Evolutionary conservation across 2,113 vertebrate genomes (phyloP).

Genomic region (Coturnix japonica): DNA sequence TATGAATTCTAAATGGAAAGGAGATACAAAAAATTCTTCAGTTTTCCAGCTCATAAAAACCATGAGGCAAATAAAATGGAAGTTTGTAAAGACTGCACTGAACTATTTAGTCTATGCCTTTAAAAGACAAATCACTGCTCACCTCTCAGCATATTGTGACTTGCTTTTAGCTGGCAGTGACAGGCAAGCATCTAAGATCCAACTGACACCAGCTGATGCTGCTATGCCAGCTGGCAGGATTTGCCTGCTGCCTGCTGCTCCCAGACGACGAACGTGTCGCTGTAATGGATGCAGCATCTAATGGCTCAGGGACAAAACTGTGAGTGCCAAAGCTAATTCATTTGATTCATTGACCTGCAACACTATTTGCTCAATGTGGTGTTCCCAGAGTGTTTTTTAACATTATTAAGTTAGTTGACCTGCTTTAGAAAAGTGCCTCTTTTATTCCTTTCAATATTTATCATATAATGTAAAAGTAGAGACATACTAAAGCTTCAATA

Average conservation of each 20-base stretch:
- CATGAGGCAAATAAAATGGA: constrained; percentile 1
- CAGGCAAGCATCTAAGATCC: constrained; percentile 49
- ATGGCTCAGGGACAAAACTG: constrained; percentile 39
- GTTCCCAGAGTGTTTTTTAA: neutral
- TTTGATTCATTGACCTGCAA: neutral
- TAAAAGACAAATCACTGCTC: constrained; percentile 51
- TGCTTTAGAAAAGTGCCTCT: neutral
- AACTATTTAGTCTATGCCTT: constrained; percentile 37
- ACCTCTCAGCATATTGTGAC: constrained; percentile 12
- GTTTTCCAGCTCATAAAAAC: constrained; percentile 24
- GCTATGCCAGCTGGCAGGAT: neutral
- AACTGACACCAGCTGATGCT: neutral
- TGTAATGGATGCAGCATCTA: constrained; percentile 12
- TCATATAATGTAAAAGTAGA: constrained; percentile 4
- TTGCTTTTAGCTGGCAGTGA: neutral
- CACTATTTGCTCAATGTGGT: neutral
- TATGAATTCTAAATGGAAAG: neutral
- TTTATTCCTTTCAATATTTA: neutral
- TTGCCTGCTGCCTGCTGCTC: neutral
- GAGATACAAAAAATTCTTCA: neutral
- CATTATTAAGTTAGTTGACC: constrained; percentile 30
- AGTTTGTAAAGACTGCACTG: constrained; percentile 36
- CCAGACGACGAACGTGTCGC: neutral
- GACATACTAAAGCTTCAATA: neutral
- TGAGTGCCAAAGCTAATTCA: constrained; percentile 18